Conservation (phyloP, 2,888 invertebrate species). For the Rapana venosa region DNA sequence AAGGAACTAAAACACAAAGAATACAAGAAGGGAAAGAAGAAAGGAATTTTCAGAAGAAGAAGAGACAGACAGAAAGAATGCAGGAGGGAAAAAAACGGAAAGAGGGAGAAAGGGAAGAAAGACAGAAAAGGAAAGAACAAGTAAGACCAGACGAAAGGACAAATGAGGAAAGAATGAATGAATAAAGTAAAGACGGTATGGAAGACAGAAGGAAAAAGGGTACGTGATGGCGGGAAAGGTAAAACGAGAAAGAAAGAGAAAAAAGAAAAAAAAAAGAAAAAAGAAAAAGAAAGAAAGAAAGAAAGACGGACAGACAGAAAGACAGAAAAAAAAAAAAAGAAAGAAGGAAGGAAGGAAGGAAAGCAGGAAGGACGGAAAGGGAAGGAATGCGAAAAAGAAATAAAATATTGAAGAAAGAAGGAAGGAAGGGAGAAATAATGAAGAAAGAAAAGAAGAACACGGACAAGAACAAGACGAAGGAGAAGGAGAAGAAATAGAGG, state of each 20-base stretch:
- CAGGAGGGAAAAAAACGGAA: background rate
- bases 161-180: no score
- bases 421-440: background rate
- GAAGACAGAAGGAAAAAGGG: background rate
- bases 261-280: background rate
- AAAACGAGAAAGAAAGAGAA: background rate
- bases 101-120: background rate
- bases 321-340: background rate
- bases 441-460: background rate
- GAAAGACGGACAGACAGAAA: background rate
- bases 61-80: background rate
- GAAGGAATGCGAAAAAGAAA: background rate
- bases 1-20: background rate
- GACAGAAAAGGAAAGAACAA: background rate
- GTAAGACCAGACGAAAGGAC: no score
- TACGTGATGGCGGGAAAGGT: background rate
- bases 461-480: no score
- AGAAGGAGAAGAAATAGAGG: no score
- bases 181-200: background rate
- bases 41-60: background rate
- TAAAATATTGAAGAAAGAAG: background rate
- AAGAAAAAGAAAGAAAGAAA: background rate
- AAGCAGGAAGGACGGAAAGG: background rate
- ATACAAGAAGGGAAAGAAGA: background rate
- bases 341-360: background rate